Base-by-base conservation (phyloP, 2,888 invertebrate genomes). In the Cosmorhoe ocellata region DNA sequence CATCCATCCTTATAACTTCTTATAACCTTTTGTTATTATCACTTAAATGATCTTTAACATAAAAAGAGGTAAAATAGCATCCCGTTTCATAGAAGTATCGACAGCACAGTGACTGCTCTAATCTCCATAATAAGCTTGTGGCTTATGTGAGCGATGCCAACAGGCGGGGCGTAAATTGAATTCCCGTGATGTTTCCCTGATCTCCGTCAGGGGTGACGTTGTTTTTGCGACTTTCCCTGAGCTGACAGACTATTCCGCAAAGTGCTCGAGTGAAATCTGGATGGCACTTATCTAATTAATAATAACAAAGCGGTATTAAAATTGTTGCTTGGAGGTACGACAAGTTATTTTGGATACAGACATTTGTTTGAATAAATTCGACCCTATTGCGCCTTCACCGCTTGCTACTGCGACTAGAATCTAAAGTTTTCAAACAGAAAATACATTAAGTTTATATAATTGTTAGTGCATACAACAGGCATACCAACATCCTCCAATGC, bases 111-210 rank as follows among this genome's bases (percentile, higher is more conserved):
- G 27, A 12, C 31, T 36, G 26, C 13, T 36, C 18, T 7, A 30
- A 40, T 41, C 18, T 31, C 41, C 48, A 36, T 48, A 41, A 48
- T 37, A 48, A 48, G 48, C 41, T 31, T 18, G 36, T 26, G 41
- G 47, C 47, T 48, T 48, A 41, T 31, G 47, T n/a, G 24, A 31
- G 36, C 34, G 40, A 48, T 30, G 41, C 41, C 11, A 8, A 4
- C 24, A n/a, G 27, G 9, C 24, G 24, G 27, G 42, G 38, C 42
- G 42, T 38, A 49, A 49, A 49, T 49, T 49, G 32, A 33, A 49
- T 49, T 43, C 49, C 12, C 36, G 26, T 48, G 49, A 43, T 49
- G 27, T 43, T 41, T 42, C 24, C 40, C 32, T 49, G 42, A 49
- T 49, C 42, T 42, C n/a, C 27, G 42, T 42, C 49, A 43, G 27